Evolutionary conservation across 2,113 vertebrate species (phyloP).

Genomic region (Campylomormyrus numenius): DNA sequence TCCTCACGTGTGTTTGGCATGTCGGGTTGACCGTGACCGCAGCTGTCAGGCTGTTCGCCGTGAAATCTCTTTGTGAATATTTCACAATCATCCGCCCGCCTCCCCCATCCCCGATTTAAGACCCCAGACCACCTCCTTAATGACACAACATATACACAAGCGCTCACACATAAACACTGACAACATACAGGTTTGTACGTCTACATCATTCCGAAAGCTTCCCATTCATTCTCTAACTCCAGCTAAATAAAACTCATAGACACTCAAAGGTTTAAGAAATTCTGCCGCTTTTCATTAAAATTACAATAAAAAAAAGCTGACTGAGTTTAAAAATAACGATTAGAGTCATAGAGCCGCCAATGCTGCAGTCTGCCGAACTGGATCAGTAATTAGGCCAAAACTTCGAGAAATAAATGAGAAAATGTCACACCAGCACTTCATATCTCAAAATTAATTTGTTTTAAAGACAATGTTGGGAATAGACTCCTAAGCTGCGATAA

Average conservation of each 20-base stretch:
- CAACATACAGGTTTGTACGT: neutral
- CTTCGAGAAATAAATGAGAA: neutral
- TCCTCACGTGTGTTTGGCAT: neutral
- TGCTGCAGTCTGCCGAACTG: neutral
- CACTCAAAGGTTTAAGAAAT: neutral
- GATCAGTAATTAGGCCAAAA: constrained; percentile 15
- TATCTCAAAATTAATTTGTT: constrained; percentile 5
- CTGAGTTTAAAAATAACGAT: neutral
- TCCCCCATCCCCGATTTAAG: neutral
- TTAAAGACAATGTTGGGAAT: constrained; percentile 5
- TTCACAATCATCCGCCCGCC: neutral
- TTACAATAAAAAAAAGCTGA: neutral
- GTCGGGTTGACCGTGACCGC: neutral
- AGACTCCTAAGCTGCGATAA: neutral
- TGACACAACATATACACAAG: neutral
- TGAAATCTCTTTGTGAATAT: neutral
- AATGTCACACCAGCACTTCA: neutral
- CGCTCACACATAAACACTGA: neutral
- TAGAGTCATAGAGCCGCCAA: neutral
- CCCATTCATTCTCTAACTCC: neutral
- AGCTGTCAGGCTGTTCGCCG: neutral
- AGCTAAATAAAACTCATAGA: neutral
- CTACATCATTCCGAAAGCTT: neutral
- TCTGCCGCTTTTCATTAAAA: neutral
- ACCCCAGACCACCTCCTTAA: neutral